These are phyloP conservation scores for Vesta saturnalis DNA, from an alignment of 2,888 invertebrate genomes.

Conservation along the genomic window DNA sequence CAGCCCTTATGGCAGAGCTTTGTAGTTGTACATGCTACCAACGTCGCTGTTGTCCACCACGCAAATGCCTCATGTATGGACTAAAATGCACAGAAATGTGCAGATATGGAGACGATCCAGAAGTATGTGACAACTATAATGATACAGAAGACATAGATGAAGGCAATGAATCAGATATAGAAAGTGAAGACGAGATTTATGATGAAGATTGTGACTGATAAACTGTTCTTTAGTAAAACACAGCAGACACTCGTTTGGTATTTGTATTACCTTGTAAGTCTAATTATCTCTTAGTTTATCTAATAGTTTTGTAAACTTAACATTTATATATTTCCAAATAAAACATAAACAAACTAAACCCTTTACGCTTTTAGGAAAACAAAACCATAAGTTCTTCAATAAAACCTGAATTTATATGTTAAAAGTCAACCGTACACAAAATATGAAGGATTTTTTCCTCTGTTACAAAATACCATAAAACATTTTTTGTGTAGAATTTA, in stretches of 20 bases:
- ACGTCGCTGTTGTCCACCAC: background rate
- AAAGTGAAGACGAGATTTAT: too few relatives aligned
- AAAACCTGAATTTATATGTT: background rate
- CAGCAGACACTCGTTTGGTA: too few relatives aligned
- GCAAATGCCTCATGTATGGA: background rate
- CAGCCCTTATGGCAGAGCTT: constrained; percentile 4
- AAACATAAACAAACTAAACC: too few relatives aligned
- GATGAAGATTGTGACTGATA: too few relatives aligned
- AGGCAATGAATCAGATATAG: too few relatives aligned
- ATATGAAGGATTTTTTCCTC: background rate
- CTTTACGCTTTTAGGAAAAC: background rate
- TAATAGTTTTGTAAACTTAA: too few relatives aligned
- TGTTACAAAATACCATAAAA: background rate
- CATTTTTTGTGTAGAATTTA: background rate
- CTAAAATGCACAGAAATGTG: too few relatives aligned
- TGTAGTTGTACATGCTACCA: background rate
- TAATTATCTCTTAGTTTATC: too few relatives aligned
- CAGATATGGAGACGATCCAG: background rate
- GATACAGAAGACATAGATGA: constrained; percentile 3
- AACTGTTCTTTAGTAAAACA: too few relatives aligned
- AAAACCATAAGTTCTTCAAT: background rate
- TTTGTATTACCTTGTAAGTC: too few relatives aligned
- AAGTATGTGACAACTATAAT: background rate
- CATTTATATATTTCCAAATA: too few relatives aligned
- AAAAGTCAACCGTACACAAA: constrained; percentile 5